Percentiles rank a stretch among this genome's conserved stretches.
Evolutionary conservation across 1,140 invertebrate genomes (phyloP).

Genomic region (Vollenhovia emeryi): DNA sequence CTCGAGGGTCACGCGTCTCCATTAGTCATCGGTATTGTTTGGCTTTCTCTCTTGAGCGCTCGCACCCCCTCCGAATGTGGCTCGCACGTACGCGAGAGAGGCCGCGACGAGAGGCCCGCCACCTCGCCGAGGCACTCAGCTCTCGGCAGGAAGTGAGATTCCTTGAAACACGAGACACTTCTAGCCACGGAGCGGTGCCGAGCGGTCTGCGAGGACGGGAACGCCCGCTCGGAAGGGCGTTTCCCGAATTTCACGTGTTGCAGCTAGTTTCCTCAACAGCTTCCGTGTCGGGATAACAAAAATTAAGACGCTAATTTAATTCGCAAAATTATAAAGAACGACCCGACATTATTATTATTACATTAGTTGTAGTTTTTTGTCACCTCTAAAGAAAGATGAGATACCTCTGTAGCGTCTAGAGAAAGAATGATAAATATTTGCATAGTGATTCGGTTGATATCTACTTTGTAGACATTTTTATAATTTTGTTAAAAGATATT

Average conservation of each 20-base stretch:
- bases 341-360: background rate
- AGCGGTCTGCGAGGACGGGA: conserved; percentile 52
- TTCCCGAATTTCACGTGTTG: conserved; percentile 1
- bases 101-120: background rate
- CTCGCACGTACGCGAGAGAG: conserved; percentile 37
- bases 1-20: conserved; percentile 41
- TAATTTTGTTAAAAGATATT: background rate
- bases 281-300: background rate
- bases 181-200: conserved; percentile 47
- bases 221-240: conserved; percentile 18
- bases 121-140: conserved; percentile 15
- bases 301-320: background rate
- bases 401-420: background rate
- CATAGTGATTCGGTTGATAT: background rate
- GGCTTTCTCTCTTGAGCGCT: conserved; percentile 56
- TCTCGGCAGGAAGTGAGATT: conserved; percentile 62
- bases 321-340: background rate
- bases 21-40: conserved; percentile 72
- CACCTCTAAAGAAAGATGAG: background rate
- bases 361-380: background rate
- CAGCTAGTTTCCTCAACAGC: background rate
- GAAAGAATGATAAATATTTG: background rate
- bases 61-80: background rate
- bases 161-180: conserved; percentile 65
- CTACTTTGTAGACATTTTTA: background rate